These are phyloP conservation scores for Acipenser oxyrinchus DNA, from an alignment of 2,797 vertebrate species.

Conservation along the genomic window DNA sequence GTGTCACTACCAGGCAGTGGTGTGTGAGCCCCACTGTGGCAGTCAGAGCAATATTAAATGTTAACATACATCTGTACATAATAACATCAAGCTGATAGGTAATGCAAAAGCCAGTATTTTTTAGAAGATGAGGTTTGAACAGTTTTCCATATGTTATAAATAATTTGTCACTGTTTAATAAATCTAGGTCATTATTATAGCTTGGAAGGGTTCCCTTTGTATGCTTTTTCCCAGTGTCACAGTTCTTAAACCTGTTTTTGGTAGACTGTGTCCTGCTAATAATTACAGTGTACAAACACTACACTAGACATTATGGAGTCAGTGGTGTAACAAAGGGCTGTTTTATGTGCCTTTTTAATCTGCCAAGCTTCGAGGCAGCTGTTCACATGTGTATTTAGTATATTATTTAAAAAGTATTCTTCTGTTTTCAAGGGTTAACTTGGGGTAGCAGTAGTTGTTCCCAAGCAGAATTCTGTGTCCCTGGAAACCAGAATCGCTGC, in stretches of 20 bases:
- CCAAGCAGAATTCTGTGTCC: conserved; percentile 3
- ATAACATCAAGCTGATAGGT: too few species aligned
- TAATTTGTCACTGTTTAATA: not conserved
- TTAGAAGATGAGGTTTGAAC: not conserved
- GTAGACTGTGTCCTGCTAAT: conserved; percentile 2
- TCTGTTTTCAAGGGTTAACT: conserved; percentile 6
- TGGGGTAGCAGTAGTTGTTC: not conserved
- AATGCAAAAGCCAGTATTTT: too few species aligned
- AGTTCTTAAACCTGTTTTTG: conserved; percentile 1
- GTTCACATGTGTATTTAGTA: not conserved
- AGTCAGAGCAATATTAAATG: too few species aligned
- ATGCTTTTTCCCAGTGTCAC: not conserved
- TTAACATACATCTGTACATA: too few species aligned
- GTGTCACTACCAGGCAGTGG: too few species aligned
- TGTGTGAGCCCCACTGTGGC: too few species aligned
- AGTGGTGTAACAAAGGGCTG: not conserved
- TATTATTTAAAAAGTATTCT: too few species aligned
- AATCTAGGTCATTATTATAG: conserved; percentile 1
- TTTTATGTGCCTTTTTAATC: conserved; percentile 6
- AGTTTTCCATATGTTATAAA: not conserved
- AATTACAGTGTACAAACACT: conserved; percentile 5
- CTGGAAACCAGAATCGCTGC: conserved; percentile 7
- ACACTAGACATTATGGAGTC: conserved; percentile 1
- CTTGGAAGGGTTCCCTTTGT: not conserved
- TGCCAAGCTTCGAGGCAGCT: conserved; percentile 8